Evolutionary conservation across 1,140 invertebrate genomes (phyloP).

Genomic region (Tribolium madens): DNA sequence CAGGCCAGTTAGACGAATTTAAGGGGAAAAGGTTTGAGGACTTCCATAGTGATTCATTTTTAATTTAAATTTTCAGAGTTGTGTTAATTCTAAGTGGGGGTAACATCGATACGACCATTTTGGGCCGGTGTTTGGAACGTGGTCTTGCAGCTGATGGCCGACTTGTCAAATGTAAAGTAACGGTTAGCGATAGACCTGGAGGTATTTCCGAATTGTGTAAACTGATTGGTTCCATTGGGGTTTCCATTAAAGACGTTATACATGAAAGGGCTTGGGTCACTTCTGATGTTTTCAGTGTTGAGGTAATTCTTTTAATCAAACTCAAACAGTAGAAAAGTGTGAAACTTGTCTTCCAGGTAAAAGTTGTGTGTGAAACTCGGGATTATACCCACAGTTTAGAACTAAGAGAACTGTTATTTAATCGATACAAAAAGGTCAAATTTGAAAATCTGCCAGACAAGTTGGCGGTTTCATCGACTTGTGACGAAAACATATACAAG

Average conservation of each 20-base stretch:
- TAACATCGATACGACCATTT: conserved; percentile 93
- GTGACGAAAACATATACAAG: not conserved
- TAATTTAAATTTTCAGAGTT: conserved; percentile 71
- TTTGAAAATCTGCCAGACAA: conserved; percentile 56
- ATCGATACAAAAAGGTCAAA: conserved; percentile 72
- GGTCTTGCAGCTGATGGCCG: conserved; percentile 91
- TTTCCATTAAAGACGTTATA: conserved; percentile 94
- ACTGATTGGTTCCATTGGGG: conserved; percentile 80
- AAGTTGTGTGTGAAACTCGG: conserved; percentile 87
- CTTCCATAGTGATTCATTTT: not conserved
- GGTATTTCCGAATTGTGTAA: conserved; percentile 89
- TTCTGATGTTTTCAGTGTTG: conserved; percentile 87
- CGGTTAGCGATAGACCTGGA: conserved; percentile 87
- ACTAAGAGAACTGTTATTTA: conserved; percentile 71
- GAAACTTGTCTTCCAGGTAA: conserved; percentile 71
- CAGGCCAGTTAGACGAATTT: conserved; percentile 85
- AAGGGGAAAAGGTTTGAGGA: conserved; percentile 83
- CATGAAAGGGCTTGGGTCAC: conserved; percentile 94
- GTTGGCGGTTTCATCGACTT: not conserved
- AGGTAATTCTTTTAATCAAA: conserved; percentile 67
- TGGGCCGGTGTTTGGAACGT: conserved; percentile 89
- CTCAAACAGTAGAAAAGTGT: not conserved
- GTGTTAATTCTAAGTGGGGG: conserved; percentile 89
- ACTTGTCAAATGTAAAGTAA: conserved; percentile 87
- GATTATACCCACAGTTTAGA: conserved; percentile 81